Evolutionary conservation across 2,888 invertebrate species (phyloP), one percentile per base, ranked within the genome.

Genomic region (Ectemnius lituratus): DNA sequence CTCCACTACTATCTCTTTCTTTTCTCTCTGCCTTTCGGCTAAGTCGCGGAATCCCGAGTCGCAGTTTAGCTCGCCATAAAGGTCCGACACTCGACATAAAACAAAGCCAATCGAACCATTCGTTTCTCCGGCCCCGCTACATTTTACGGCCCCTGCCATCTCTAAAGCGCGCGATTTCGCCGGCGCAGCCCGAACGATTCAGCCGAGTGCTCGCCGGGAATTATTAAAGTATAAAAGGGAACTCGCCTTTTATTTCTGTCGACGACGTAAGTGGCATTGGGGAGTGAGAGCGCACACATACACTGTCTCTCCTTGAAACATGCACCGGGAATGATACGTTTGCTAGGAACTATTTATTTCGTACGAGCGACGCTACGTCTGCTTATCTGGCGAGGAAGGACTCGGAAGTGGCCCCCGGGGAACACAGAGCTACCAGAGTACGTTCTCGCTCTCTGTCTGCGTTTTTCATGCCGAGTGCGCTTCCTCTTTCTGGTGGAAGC

Each of bases 341-440:
- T 73, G 67, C 73, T 65, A 37, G 37, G 8, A 74, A 57, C 71
- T 76, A 75, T 78, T 83, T 82, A 70, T 78, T 78, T 79, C 62
- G 72, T 68, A 71, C 8, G 37, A 65, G 74, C 72, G 62, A 73
- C 69, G 70, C 82, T 72, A 75, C 80, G 81, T 82, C 80, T 79
- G 80, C 82, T 87, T 87, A 86, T 86, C 86, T 79, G 76, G 71
- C 75, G 73, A 70, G 73, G 16, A 52, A 4, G 16, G 37, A 83
- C 8, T 37, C 37, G 37, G 37, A 81, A 86, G 85, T 78, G 80
- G 79, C 80, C 86, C 83, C 83, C 58, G 5, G 28, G 82, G 76
- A 37, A 62, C 62, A 70, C 28, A 23, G 47, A 56, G 68, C 67
- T 16, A 62, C 64, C 73, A 69, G 69, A 67, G 60, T 65, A 63